Evolutionary conservation across 2,113 vertebrate species (phyloP).

Genomic region (Lathamus discolor): DNA sequence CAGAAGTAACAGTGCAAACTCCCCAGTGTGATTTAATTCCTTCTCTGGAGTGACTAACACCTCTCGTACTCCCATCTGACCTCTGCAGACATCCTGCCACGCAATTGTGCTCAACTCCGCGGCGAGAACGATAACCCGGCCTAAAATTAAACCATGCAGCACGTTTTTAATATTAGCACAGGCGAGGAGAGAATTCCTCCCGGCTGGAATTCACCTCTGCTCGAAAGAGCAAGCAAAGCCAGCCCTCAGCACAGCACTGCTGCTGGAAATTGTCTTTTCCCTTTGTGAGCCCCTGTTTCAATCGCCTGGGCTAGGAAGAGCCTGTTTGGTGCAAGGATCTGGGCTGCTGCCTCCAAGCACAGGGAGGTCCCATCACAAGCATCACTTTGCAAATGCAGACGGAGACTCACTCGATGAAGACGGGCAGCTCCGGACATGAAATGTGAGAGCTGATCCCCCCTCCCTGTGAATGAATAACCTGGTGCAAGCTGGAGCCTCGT

Average conservation of each 20-base stretch:
- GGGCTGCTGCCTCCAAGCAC: neutral
- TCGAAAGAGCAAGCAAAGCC: neutral
- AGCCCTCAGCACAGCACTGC: neutral
- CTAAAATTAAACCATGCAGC: slow-evolving; percentile 42
- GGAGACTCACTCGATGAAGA: neutral
- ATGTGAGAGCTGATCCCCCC: neutral
- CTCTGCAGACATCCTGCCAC: slow-evolving; percentile 39
- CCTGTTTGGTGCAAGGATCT: neutral
- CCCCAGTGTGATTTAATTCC: fast-evolving
- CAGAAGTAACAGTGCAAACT: neutral
- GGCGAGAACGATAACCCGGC: neutral
- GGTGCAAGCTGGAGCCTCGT: neutral
- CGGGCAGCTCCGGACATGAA: neutral
- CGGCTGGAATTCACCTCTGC: neutral
- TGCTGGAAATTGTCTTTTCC: neutral
- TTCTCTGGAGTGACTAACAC: slow-evolving; percentile 42
- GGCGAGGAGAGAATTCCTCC: neutral
- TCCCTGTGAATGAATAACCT: neutral
- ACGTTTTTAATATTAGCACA: neutral
- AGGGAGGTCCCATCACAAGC: neutral
- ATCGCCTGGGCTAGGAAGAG: neutral
- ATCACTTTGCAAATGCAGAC: neutral
- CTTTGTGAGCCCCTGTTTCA: neutral
- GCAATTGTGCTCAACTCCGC: neutral
- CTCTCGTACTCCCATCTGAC: slow-evolving; percentile 37